phyloP scores from a whole-genome alignment of 1,140 invertebrate genomes.

The Chlorops oryzae region DNA sequence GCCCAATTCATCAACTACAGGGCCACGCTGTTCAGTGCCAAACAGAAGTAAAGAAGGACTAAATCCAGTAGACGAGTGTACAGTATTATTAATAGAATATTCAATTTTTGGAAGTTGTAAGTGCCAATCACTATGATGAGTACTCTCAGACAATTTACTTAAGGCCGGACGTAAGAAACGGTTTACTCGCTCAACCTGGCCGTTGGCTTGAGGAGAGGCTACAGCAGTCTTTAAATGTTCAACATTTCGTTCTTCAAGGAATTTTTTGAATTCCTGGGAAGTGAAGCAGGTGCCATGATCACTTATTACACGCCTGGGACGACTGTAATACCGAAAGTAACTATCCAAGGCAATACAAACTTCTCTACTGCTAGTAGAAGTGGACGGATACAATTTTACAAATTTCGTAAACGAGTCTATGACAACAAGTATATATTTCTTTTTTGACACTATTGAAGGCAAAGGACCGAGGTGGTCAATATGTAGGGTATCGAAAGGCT shows the following conservation, averaged over 20 bases:
- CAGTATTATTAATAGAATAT: too few species aligned
- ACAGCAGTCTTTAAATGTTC: constrained; percentile 13
- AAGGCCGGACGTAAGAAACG: constrained; percentile 12
- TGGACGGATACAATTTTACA: too few species aligned
- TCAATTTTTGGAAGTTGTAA: constrained; percentile 11
- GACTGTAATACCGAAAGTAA: neutral
- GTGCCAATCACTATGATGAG: constrained; percentile 15
- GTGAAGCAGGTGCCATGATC: constrained; percentile 15
- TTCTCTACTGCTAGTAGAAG: neutral
- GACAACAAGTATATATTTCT: neutral
- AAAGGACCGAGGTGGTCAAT: too few species aligned
- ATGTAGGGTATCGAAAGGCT: too few species aligned
- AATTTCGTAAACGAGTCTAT: too few species aligned
- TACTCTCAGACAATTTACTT: constrained; percentile 5
- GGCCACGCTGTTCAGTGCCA: too few species aligned
- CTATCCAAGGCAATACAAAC: neutral
- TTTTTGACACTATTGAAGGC: neutral
- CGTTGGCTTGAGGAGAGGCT: constrained; percentile 18
- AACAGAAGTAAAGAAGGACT: too few species aligned
- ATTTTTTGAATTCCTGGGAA: constrained; percentile 12
- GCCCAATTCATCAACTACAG: too few species aligned
- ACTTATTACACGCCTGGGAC: constrained; percentile 17
- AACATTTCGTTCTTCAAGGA: constrained; percentile 16
- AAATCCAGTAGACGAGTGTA: constrained; percentile 15
- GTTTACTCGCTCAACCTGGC: constrained; percentile 24